These are phyloP conservation scores for Trichosurus vulpecula DNA, from an alignment of 2,797 vertebrate genomes.

Conservation along the genomic window DNA sequence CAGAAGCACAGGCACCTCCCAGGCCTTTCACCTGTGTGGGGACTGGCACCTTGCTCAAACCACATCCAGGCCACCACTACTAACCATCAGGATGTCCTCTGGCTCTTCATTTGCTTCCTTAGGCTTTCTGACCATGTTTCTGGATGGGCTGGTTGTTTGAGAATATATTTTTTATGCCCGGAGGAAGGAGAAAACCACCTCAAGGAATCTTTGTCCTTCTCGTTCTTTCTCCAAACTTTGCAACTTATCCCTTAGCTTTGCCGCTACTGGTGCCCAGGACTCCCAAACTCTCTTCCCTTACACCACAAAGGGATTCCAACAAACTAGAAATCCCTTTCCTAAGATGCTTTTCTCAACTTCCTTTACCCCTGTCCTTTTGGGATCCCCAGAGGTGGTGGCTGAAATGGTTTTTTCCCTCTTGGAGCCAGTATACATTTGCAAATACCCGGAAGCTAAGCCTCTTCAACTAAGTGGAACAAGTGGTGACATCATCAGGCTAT, in stretches of 20 bases:
- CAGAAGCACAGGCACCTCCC: neutral
- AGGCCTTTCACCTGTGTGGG: neutral
- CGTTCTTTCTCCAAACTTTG: neutral
- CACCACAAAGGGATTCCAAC: neutral
- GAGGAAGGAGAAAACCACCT: neutral
- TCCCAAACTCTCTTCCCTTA: neutral
- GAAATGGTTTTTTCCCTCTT: neutral
- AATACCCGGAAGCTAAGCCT: neutral
- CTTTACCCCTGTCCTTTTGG: neutral
- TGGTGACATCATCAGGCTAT: neutral
- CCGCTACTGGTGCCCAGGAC: neutral
- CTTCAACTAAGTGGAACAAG: neutral
- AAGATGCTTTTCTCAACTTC: neutral
- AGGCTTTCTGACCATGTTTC: neutral
- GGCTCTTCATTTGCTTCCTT: neutral
- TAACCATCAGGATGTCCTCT: neutral
- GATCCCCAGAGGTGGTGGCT: neutral
- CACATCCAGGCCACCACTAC: neutral
- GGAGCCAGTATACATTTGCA: neutral
- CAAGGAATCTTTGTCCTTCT: neutral
- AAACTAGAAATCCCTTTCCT: neutral
- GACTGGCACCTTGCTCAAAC: fast-evolving
- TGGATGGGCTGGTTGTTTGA: neutral
- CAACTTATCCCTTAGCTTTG: neutral
- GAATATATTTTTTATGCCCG: neutral